Percentiles rank a stretch among this genome's conserved stretches.
Evolutionary conservation across 2,888 invertebrate species (phyloP).

Genomic region (Dioctria linearis): DNA sequence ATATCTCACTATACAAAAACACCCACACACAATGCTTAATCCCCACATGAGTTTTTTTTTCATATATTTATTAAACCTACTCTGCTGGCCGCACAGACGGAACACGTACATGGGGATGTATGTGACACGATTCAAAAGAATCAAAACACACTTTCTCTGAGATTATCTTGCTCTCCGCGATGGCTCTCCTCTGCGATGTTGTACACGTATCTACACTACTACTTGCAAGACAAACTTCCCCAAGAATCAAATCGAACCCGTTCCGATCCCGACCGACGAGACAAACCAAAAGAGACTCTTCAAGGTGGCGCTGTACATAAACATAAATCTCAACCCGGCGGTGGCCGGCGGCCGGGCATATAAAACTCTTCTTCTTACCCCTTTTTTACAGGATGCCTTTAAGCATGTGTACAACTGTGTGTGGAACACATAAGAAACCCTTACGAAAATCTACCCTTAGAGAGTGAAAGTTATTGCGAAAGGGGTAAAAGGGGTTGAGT

Average conservation of each 20-base stretch:
- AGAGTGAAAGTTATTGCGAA: slow-evolving; percentile 35
- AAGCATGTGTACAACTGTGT: neutral
- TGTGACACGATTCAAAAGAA: neutral
- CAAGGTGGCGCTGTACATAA: neutral
- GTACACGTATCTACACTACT: neutral
- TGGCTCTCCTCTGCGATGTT: no score
- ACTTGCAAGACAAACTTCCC: neutral
- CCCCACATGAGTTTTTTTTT: no score
- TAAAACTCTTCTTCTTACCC: neutral
- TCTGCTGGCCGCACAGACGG: no score
- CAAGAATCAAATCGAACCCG: neutral
- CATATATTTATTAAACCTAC: no score
- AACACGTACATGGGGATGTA: no score
- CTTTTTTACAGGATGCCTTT: neutral
- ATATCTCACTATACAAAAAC: no score
- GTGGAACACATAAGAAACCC: neutral
- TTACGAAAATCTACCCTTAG: neutral
- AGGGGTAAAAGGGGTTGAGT: slow-evolving; percentile 49
- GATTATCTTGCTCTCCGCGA: neutral
- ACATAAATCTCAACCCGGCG: neutral
- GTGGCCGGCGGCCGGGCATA: neutral
- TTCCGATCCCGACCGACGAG: neutral
- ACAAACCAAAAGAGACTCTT: neutral
- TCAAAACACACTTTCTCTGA: neutral
- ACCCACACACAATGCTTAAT: no score